A percentile compares a stretch with the other conserved stretches of the same genome.
Evolutionary conservation across 2,113 vertebrate genomes (phyloP).

Genomic region (Apistogramma diplotaenia): DNA sequence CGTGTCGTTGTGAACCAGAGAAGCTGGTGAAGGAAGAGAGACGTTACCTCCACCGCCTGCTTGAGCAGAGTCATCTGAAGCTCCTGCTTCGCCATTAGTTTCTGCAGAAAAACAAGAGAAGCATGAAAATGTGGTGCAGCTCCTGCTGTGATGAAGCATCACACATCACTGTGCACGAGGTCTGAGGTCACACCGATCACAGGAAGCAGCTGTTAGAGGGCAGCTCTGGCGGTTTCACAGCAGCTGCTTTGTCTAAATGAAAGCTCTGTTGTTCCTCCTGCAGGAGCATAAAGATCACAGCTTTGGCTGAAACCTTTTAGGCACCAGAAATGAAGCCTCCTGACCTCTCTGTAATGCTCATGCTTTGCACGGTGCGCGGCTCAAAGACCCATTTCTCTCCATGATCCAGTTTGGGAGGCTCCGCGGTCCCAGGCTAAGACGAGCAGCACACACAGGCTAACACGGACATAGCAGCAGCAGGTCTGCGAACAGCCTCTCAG

Average conservation of each 20-base stretch:
- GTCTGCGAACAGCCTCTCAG: not conserved
- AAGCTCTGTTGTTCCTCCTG: not conserved
- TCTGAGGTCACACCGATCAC: not conserved
- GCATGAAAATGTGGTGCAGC: not conserved
- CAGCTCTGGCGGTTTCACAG: no score
- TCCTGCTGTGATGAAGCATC: not conserved
- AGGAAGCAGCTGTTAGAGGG: not conserved
- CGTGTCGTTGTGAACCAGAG: no score
- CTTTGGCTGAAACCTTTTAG: not conserved
- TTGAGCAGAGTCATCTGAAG: conserved; percentile 94
- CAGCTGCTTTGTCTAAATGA: rapidly evolving
- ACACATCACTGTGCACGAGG: not conserved
- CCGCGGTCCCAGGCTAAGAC: no score
- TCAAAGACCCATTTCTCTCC: rapidly evolving
- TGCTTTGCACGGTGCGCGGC: not conserved
- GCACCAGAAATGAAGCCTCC: not conserved
- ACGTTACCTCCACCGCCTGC: conserved; percentile 92
- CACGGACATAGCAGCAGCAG: no score
- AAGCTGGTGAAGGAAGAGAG: not conserved
- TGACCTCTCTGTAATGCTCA: not conserved
- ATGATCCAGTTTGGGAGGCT: no score
- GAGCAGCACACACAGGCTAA: no score
- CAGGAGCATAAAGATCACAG: not conserved
- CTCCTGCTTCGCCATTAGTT: conserved; percentile 90
- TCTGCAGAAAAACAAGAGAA: conserved; percentile 75